Percentiles rank a stretch among this genome's conserved stretches.
Evolutionary conservation across 1,140 invertebrate genomes (phyloP).

Genomic region (Branchinecta lynchi): DNA sequence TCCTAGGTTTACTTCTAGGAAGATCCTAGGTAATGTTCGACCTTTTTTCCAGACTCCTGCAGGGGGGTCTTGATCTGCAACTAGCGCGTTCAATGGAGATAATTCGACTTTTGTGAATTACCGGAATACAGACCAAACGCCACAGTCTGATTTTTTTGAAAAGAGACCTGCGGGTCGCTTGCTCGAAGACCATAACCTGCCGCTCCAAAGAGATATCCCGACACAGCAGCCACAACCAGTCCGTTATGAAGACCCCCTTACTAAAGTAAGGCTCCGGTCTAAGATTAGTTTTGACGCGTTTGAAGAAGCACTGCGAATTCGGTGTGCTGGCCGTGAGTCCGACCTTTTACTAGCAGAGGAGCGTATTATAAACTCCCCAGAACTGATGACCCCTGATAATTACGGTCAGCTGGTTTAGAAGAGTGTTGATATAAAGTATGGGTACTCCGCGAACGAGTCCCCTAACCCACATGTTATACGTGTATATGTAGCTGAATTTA

Average conservation of each 20-base stretch:
- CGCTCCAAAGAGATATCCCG: too few relatives aligned
- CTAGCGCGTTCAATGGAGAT: too few relatives aligned
- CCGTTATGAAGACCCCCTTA: neutral
- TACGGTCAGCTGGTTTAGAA: neutral
- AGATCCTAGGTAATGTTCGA: too few relatives aligned
- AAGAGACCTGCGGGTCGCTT: too few relatives aligned
- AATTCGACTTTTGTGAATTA: too few relatives aligned
- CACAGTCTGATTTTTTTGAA: too few relatives aligned
- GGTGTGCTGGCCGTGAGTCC: neutral
- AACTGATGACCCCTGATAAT: neutral
- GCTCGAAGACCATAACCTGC: too few relatives aligned
- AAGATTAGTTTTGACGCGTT: neutral
- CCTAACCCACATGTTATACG: neutral
- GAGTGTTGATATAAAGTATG: conserved; percentile 2
- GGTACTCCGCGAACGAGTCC: neutral
- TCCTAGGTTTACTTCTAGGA: too few relatives aligned
- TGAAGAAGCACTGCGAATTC: neutral
- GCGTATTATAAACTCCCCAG: neutral
- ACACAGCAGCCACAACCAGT: neutral
- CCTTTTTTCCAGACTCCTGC: too few relatives aligned
- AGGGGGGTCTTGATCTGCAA: too few relatives aligned
- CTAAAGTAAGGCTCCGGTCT: neutral
- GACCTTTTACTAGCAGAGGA: neutral
- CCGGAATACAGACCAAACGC: too few relatives aligned
- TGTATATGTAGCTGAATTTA: neutral